These are phyloP conservation scores for Acleris literana DNA, from an alignment of 2,888 invertebrate genomes.

Conservation along the genomic window DNA sequence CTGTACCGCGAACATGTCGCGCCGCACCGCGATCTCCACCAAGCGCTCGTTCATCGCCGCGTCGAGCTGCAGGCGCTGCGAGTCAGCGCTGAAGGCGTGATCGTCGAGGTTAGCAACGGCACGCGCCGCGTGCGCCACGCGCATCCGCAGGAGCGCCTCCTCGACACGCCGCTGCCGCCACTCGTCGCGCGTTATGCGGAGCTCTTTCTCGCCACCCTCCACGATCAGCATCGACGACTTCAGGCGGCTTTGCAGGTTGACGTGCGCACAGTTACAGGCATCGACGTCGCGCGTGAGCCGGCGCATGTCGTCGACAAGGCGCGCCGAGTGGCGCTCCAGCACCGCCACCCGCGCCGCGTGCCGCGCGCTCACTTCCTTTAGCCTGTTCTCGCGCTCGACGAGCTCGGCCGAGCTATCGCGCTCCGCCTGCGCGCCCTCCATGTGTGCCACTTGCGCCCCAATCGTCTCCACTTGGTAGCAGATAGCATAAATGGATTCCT, in stretches of 20 bases:
- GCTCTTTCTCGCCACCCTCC: constrained; percentile 69
- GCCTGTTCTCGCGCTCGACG: constrained; percentile 63
- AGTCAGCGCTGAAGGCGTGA: constrained; percentile 86
- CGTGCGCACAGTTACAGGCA: constrained; percentile 36
- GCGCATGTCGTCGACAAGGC: constrained; percentile 73
- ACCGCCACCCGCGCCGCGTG: constrained; percentile 71
- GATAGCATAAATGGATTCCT: constrained; percentile 85
- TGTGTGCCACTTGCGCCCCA: constrained; percentile 68
- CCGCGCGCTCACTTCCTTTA: constrained; percentile 63
- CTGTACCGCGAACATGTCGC: constrained; percentile 86
- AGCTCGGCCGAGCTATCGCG: constrained; percentile 65
- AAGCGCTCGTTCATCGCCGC: constrained; percentile 88
- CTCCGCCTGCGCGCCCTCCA: constrained; percentile 73
- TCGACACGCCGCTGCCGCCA: constrained; percentile 73
- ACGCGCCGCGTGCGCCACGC: constrained; percentile 86
- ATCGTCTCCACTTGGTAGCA: constrained; percentile 75
- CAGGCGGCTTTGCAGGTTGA: constrained; percentile 66
- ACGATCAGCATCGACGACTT: constrained; percentile 66
- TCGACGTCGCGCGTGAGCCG: constrained; percentile 67
- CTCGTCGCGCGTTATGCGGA: constrained; percentile 49
- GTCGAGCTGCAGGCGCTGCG: constrained; percentile 87
- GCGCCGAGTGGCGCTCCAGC: constrained; percentile 70
- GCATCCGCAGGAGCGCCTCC: constrained; percentile 87
- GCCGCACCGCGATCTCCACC: constrained; percentile 86
- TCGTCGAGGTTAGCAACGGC: constrained; percentile 85